Conservation (phyloP, 1,140 invertebrate species). For the Leguminivora glycinivorella region DNA sequence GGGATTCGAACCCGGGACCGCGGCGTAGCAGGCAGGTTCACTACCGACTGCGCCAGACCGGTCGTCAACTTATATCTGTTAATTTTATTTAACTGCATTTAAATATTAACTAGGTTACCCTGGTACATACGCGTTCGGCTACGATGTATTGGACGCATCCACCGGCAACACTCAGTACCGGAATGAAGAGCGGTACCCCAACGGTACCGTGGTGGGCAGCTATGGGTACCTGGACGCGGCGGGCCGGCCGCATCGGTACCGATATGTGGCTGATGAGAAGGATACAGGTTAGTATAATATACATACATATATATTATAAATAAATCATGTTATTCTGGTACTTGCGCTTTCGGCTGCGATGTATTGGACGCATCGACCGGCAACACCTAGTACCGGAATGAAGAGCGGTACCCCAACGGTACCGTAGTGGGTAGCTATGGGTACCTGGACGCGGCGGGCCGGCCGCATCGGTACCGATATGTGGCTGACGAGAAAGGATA, state of each 20-base stretch:
- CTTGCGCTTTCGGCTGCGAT: slow-evolving; percentile 85
- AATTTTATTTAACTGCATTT: not conserved
- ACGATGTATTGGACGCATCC: slow-evolving; percentile 82
- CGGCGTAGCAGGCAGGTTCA: no score
- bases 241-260: slow-evolving; percentile 79
- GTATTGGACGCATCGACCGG: slow-evolving; percentile 80
- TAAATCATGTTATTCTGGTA: slow-evolving; percentile 78
- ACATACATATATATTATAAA: no score
- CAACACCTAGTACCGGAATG: slow-evolving; percentile 84
- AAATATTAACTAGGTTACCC: slow-evolving; percentile 64
- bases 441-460: slow-evolving; percentile 82
- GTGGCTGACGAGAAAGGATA: slow-evolving; percentile 83
- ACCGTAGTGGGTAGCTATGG: slow-evolving; percentile 85
- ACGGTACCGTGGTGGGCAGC: slow-evolving; percentile 84
- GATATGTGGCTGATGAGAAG: slow-evolving; percentile 82
- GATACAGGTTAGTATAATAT: slow-evolving; percentile 80
- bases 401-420: slow-evolving; percentile 83
- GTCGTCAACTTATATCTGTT: not conserved
- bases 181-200: slow-evolving; percentile 81
- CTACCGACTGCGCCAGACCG: no score
- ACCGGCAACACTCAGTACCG: slow-evolving; percentile 84
- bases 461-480: slow-evolving; percentile 80
- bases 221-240: slow-evolving; percentile 84
- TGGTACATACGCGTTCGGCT: slow-evolving; percentile 84
- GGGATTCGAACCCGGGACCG: no score